phyloP scores from a whole-genome alignment of 2,113 vertebrate species.

The Plecotus auritus region DNA sequence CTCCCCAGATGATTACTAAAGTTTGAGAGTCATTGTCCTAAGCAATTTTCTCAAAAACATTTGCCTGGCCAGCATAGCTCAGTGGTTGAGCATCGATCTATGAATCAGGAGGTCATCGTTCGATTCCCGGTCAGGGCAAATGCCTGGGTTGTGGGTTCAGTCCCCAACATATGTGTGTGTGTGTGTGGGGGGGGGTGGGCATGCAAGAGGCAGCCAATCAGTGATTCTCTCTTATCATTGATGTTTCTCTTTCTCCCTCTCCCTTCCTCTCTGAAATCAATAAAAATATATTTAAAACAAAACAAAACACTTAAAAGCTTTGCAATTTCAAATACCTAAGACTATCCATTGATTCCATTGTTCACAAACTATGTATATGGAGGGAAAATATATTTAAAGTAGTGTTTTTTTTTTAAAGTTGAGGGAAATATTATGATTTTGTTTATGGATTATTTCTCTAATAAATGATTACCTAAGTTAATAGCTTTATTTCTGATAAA shows the following conservation, averaged over 20 bases:
- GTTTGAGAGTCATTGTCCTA: neutral
- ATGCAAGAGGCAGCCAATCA: too few relatives aligned
- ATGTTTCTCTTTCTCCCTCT: too few relatives aligned
- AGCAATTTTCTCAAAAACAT: neutral
- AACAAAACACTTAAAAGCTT: neutral
- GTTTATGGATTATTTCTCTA: neutral
- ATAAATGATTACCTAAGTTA: neutral
- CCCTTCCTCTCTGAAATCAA: too few relatives aligned
- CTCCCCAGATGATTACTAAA: neutral
- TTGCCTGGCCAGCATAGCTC: too few relatives aligned
- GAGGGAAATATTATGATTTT: neutral
- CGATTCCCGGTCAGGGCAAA: too few relatives aligned
- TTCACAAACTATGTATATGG: neutral
- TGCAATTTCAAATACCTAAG: neutral
- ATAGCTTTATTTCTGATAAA: constrained; percentile 16
- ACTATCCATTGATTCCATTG: neutral
- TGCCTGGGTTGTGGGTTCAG: too few relatives aligned
- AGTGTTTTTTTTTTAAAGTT: neutral
- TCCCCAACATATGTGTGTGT: too few relatives aligned
- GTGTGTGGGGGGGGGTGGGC: too few relatives aligned
- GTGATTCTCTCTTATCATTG: too few relatives aligned
- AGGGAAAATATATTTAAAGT: neutral
- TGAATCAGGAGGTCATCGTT: too few relatives aligned
- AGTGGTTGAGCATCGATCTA: too few relatives aligned
- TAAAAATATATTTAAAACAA: too few relatives aligned